Base-by-base conservation (phyloP, 2,888 invertebrate species). In the Scelioninae gen. 1 region DNA sequence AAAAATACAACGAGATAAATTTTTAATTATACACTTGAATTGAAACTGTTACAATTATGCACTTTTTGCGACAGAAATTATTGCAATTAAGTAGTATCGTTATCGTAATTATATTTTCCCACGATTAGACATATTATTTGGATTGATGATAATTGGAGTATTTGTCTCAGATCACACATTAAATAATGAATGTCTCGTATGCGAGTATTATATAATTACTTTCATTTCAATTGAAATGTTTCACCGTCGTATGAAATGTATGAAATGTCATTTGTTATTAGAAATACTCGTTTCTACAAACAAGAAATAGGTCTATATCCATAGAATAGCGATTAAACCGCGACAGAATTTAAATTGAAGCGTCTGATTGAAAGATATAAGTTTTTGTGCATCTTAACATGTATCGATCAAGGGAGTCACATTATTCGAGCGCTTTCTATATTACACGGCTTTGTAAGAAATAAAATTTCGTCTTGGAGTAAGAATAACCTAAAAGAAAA, bases 181-280 rank as follows among this genome's bases (percentile, higher is more conserved):
- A 75, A 63, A 80, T 80, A 80, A 80, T 75, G 80, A 80, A 80
- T 80, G 56, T 32, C 45, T 68, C 53, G 55, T 40, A 62, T 56
- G 62, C 68, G 66, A 47, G 10, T 16, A 53, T 81, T 78, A 78
- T 69, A 74, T 78, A 74, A 82, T 82, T 77, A 77, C 82, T 77
- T 82, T 82, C 82, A 51, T 77, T 79, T 58, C 66, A 66, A 66
- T 74, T 72, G 72, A 82, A 77, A 76, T 58, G 69, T 82, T 60
- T 71, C 51, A 71, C 60, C 76, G 68, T 71, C 74, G 60, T 74
- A 69, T 40, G 72, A 60, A 56, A 81, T 69, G 66, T 45, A 68
- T 72, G 60, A 72, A 66, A 72, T 77, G 62, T 69, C 66, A 47
- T 16, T 65, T 58, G 65, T 68, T 53, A 62, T 62, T 68, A 49